Evolutionary conservation across 2,113 vertebrate genomes (phyloP), one percentile per base, ranked within the genome.

Genomic region (Dolichotis patagonum): DNA sequence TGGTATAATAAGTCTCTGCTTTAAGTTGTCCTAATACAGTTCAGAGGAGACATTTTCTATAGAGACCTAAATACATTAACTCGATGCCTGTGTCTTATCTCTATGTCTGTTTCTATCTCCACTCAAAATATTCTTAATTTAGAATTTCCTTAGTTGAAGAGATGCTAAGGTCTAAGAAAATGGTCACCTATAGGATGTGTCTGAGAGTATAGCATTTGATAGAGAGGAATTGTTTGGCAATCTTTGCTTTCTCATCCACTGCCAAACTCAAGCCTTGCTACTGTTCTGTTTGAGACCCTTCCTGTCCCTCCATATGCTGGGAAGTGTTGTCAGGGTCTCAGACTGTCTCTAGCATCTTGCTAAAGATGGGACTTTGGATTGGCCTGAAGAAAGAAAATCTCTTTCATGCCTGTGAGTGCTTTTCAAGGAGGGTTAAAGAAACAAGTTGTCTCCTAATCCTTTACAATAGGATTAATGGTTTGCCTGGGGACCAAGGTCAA

Each of bases 371-470:
- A 84, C 22, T 22, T 69, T 60, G 73, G 71, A 58, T 62, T 90
- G 77, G 46, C 69, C 30, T 49, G 4, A 69, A 78, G 78, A 78
- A 80, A 89, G 90, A 88, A 67, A 87, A 32, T 67, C 60, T 67
- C 60, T 87, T 85, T 73, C 67, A 28, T 63, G 78, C 77, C 30
- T 35, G 1, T 1, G 14, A 83, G 60, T 71, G 43, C 1, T 90
- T 93, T 85, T 73, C 90, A 88, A 19, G 16, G 73, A 13, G 46
- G 22, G 62, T 80, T 54, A 81, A 63, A 93, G 78, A 95, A 71
- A 4, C 41, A 71, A 16, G 1, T 93, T 62, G 65, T 62, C 56
- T 88, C 69, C 26, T 0, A 71, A 65, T 80, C 35, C n/a, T 12
- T 82, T 12, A 41, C 19, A 41, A 28, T 52, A 52, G 86, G 22